phyloP scores from a whole-genome alignment of 2,888 invertebrate species.

The Mylabris sibirica region DNA sequence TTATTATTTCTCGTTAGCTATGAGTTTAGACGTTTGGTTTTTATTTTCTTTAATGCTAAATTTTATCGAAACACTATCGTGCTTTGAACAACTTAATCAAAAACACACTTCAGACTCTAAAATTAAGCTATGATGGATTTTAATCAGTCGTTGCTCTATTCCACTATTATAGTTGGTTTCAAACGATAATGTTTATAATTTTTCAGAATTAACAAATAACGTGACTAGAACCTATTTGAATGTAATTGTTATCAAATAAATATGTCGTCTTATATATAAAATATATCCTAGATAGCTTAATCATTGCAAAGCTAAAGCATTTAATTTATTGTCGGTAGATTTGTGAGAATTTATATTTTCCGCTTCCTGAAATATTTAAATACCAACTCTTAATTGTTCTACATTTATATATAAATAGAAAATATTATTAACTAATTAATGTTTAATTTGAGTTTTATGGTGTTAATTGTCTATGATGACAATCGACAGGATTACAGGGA shows the following conservation, averaged over 20 bases:
- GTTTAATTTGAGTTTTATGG: conserved; percentile 3
- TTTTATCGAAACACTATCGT: background rate
- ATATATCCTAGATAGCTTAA: conserved; percentile 2
- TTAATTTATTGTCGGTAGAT: conserved; percentile 7
- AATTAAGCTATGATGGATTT: background rate
- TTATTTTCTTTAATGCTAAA: background rate
- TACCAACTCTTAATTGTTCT: background rate
- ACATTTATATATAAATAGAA: background rate
- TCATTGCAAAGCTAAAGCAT: background rate
- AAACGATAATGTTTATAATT: conserved; percentile 7
- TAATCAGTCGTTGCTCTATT: conserved; percentile 1
- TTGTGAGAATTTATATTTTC: conserved; percentile 11
- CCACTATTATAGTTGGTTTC: conserved; percentile 3
- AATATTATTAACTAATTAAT: background rate
- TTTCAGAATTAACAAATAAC: conserved; percentile 7
- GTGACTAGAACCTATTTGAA: conserved; percentile 1
- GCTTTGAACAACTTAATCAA: conserved; percentile 5
- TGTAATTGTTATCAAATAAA: conserved; percentile 2
- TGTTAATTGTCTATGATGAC: background rate
- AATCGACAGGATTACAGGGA: conserved; percentile 3
- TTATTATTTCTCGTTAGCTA: too few species aligned
- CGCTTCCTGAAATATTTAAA: conserved; percentile 4
- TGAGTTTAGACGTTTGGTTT: background rate
- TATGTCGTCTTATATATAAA: conserved; percentile 12
- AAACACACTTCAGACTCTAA: background rate